Percentiles rank a stretch among this genome's conserved stretches.
These are phyloP conservation scores for Laodelphax striatellus DNA, from an alignment of 1,140 invertebrate species.

Conservation along the genomic window DNA sequence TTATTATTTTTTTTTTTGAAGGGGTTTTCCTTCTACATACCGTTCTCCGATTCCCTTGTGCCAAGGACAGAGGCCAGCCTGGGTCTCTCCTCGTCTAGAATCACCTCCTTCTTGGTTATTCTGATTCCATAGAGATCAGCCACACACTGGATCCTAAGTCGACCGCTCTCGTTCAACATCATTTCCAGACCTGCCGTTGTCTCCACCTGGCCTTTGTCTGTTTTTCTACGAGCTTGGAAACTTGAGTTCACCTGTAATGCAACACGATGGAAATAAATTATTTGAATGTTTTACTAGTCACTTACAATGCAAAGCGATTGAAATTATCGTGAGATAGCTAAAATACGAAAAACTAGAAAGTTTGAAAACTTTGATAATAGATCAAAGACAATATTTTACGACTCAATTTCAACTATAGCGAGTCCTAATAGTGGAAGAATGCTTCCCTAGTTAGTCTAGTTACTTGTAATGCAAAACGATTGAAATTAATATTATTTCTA, in stretches of 20 bases:
- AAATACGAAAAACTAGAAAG: no score
- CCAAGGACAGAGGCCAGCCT: conserved; percentile 47
- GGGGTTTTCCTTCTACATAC: not conserved
- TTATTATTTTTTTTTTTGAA: not conserved
- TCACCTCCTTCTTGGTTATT: conserved; percentile 33
- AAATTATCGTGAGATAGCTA: no score
- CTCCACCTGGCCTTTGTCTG: conserved; percentile 2
- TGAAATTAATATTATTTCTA: no score
- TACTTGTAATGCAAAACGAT: no score
- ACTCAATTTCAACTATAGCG: no score
- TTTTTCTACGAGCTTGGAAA: conserved; percentile 10
- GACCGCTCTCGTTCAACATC: conserved; percentile 25
- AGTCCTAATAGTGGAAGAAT: no score
- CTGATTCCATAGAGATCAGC: conserved; percentile 48
- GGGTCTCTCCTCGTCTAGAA: conserved; percentile 48
- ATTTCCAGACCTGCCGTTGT: conserved; percentile 19
- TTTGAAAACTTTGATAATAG: no score
- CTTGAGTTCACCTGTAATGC: conserved; percentile 15
- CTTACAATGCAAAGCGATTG: no score
- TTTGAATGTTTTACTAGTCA: not conserved
- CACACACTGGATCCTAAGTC: conserved; percentile 46
- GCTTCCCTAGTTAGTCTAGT: no score
- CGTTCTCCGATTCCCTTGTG: conserved; percentile 8
- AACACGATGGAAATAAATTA: not conserved
- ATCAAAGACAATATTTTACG: no score